Evolutionary conservation across 2,797 vertebrate species (phyloP).

Genomic region (Pristis pectinata): DNA sequence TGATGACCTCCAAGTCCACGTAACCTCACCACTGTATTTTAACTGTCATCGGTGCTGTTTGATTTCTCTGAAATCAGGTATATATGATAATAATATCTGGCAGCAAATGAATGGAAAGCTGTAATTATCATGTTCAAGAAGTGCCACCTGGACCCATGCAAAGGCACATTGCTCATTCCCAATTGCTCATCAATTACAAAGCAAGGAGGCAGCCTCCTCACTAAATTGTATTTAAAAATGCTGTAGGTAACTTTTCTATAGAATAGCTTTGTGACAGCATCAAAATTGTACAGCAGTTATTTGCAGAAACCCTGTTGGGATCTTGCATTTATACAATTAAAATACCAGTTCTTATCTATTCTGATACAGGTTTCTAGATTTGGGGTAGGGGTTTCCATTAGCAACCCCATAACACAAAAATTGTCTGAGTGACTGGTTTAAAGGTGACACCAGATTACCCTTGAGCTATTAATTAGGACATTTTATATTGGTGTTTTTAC

Average conservation of each 20-base stretch:
- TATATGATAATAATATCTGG: neutral
- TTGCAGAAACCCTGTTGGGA: neutral
- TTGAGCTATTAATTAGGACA: neutral
- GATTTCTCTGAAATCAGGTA: neutral
- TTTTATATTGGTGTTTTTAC: neutral
- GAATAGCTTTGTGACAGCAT: neutral
- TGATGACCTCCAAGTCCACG: neutral
- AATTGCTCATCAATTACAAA: neutral
- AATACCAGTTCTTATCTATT: neutral
- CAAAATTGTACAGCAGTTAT: neutral
- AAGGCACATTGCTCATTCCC: neutral
- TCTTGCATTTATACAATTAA: neutral
- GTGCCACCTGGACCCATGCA: neutral
- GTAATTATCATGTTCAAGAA: constrained; percentile 24
- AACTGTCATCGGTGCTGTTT: neutral
- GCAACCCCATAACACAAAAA: neutral
- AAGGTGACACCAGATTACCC: neutral
- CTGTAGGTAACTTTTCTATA: neutral
- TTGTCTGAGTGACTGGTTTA: neutral
- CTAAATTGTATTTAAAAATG: neutral
- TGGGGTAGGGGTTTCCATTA: neutral
- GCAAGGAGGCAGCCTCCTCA: neutral
- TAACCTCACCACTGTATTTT: neutral
- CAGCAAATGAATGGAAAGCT: constrained; percentile 6
- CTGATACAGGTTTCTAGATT: neutral